Evolutionary conservation across 2,888 invertebrate genomes (phyloP).

Genomic region (Morpho helenor): DNA sequence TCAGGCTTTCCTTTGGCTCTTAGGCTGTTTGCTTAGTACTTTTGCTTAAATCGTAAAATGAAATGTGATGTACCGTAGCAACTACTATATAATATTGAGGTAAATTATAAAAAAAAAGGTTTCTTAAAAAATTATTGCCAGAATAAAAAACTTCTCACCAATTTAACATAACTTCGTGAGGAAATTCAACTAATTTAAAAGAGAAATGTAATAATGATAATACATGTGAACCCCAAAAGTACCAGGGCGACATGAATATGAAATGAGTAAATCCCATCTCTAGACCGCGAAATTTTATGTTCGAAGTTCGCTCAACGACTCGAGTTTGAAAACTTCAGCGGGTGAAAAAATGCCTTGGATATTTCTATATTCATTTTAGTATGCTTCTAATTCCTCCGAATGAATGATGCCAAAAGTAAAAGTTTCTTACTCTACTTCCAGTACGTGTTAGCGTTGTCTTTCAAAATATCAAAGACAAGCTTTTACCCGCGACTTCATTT

Average conservation of each 20-base stretch:
- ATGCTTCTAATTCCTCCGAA: not conserved
- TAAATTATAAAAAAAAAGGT: too few species aligned
- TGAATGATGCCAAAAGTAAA: too few species aligned
- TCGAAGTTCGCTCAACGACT: conserved; percentile 41
- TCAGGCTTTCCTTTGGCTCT: too few species aligned
- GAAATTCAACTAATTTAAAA: conserved; percentile 5
- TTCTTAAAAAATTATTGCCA: not conserved
- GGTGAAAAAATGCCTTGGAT: conserved; percentile 15
- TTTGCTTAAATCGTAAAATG: too few species aligned
- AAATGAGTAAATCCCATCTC: conserved; percentile 35
- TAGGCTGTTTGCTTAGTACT: too few species aligned
- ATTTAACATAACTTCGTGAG: not conserved
- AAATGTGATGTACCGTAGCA: too few species aligned
- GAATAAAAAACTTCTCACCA: not conserved
- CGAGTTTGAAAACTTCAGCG: conserved; percentile 30
- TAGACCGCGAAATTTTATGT: conserved; percentile 40
- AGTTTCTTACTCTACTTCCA: too few species aligned
- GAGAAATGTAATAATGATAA: conserved; percentile 7
- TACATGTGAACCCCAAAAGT: conserved; percentile 11
- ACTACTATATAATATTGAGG: too few species aligned
- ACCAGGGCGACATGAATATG: conserved; percentile 23
- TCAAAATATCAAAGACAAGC: too few species aligned
- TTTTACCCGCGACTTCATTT: too few species aligned
- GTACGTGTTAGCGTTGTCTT: too few species aligned
- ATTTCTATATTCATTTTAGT: conserved; percentile 10